Evolutionary conservation across 2,113 vertebrate genomes (phyloP), one percentile per base, ranked within the genome.

Genomic region (Lophura nycthemera): DNA sequence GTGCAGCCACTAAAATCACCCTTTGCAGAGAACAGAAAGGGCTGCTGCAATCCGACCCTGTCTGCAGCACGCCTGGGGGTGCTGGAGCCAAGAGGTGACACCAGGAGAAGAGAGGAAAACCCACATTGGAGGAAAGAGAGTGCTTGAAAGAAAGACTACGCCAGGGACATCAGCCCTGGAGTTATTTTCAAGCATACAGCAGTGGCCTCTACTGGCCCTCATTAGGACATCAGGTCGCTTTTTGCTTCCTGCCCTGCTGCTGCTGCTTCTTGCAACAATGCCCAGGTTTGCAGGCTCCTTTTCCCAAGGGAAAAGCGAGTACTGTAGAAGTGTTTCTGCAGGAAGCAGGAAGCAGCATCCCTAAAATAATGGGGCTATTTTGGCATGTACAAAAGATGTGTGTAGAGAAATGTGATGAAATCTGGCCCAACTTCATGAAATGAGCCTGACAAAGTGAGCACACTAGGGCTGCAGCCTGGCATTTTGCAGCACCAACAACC

Each of bases 181-280:
- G 79, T 50, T 63, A 34, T 70, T 79, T 47, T 74, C 24, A 36
- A 80, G 95, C 72, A 88, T 45, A 36, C 92, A 93, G 85, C 95
- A 75, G 95, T 91, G 95, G 86, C 97, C 97, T 94, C 97, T 96
- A 57, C 97, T 0, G 96, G 97, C 76, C 47, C 22, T 80, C 73
- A 40, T 47, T 54, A 66, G 88, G 92, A 75, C n/a, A 77, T 86
- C 88, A 57, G 34, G 72, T 52, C 80, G 57, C 81, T 24, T 42
- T n/a, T 3, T 45, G 27, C 74, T 56, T 25, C 34, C 48, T 24
- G 22, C 48, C 22, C 48, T 24, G 48, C 70, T 70, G 72, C 60
- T 2, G 24, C 16, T 18, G 66, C 47, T 66, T n/a, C 45, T 57
- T 89, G 54, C 29, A 42, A 66, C 50, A 45, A 20, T n/a, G 21